Percentiles rank a stretch among this genome's conserved stretches.
Conservation (phyloP, 2,113 vertebrate genomes). For the Mustela lutreola region DNA sequence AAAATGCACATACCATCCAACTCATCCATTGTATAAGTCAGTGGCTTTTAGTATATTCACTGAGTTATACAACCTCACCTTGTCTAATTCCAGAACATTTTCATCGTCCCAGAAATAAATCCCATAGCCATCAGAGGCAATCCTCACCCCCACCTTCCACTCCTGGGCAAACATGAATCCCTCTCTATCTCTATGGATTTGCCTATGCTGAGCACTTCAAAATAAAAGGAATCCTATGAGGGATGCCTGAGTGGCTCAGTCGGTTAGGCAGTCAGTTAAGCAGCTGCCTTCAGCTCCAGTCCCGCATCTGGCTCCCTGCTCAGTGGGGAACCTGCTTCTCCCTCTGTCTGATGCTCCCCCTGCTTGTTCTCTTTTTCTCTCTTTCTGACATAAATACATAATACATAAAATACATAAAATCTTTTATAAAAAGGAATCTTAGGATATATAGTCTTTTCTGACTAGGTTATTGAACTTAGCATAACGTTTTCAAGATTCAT, state of each 20-base stretch:
- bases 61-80: neutral
- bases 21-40: neutral
- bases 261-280: too few relatives aligned
- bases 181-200: neutral
- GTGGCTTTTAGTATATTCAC: neutral
- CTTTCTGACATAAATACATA: too few relatives aligned
- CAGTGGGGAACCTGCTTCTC: too few relatives aligned
- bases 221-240: neutral
- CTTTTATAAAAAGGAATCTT: neutral
- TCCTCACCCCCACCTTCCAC: neutral
- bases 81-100: neutral
- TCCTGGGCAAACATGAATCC: neutral
- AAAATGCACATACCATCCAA: neutral
- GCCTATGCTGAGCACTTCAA: neutral
- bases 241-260: too few relatives aligned
- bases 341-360: too few relatives aligned
- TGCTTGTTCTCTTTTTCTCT: too few relatives aligned
- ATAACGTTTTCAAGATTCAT: neutral
- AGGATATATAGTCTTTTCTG: neutral
- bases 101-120: neutral
- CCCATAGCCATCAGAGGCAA: neutral
- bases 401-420: too few relatives aligned
- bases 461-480: neutral
- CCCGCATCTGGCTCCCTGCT: too few relatives aligned
- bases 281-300: too few relatives aligned